Conservation (phyloP, 2,113 vertebrate genomes). For the Thunnus maccoyii region DNA sequence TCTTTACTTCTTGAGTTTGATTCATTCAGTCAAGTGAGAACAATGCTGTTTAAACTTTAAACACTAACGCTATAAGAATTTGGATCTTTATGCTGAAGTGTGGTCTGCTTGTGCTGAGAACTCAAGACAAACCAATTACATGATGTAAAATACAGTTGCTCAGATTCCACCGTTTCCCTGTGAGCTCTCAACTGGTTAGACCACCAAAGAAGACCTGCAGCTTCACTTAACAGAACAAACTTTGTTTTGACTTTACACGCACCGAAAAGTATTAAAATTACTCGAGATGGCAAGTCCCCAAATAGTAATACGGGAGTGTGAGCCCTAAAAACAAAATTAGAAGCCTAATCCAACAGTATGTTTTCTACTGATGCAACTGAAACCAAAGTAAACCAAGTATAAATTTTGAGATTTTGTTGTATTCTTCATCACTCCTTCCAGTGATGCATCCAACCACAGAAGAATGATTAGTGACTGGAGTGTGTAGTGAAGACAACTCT, state of each 20-base stretch:
- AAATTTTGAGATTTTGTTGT: slow-evolving; percentile 40
- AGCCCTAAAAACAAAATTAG: background rate
- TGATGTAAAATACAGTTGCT: slow-evolving; percentile 25
- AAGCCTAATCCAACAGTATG: slow-evolving; percentile 1
- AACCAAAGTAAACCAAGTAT: slow-evolving; percentile 22
- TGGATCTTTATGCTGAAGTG: background rate
- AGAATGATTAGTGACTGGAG: slow-evolving; percentile 30
- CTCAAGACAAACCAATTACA: slow-evolving; percentile 32
- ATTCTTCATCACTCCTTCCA: slow-evolving; percentile 39
- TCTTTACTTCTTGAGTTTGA: background rate
- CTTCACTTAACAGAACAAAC: slow-evolving; percentile 43
- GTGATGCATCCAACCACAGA: slow-evolving; percentile 4
- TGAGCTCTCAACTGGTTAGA: slow-evolving; percentile 18
- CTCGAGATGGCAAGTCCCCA: slow-evolving; percentile 9
- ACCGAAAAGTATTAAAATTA: slow-evolving; percentile 12
- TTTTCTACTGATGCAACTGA: slow-evolving; percentile 19
- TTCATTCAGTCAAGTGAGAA: background rate
- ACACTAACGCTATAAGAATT: background rate
- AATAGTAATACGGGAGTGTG: background rate
- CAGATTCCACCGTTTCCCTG: slow-evolving; percentile 11
- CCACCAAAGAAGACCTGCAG: slow-evolving; percentile 58
- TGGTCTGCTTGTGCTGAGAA: slow-evolving; percentile 43
- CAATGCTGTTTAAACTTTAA: background rate
- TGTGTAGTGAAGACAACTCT: slow-evolving; percentile 12
- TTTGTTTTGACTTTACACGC: slow-evolving; percentile 38